phyloP scores from a whole-genome alignment of 2,113 vertebrate genomes.

The Apus apus region DNA sequence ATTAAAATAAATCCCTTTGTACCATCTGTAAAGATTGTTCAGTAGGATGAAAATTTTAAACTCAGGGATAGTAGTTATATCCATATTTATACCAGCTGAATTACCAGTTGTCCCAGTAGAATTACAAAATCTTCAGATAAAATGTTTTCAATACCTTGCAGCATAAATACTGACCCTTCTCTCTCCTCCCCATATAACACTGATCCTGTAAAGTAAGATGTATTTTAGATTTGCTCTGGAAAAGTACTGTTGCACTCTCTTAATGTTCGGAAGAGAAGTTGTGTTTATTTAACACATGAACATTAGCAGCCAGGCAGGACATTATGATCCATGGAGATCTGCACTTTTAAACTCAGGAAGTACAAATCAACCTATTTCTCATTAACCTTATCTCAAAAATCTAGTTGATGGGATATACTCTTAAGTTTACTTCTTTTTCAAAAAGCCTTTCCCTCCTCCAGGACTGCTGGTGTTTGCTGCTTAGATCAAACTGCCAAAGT shows the following conservation, averaged over 20 bases:
- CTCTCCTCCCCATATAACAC: not conserved
- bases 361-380: slow-evolving; percentile 57
- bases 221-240: not conserved
- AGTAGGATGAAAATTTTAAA: not conserved
- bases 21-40: not conserved
- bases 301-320: not conserved
- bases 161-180: not conserved
- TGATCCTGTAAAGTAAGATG: not conserved
- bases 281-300: not conserved
- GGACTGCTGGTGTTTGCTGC: not conserved
- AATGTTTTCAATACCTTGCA: not conserved
- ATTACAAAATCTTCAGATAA: not conserved
- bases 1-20: not conserved
- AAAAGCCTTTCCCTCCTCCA: not conserved
- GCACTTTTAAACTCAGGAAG: slow-evolving; percentile 61
- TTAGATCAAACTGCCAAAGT: slow-evolving; percentile 13
- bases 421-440: not conserved
- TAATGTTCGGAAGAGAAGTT: not conserved
- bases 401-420: not conserved
- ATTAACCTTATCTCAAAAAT: slow-evolving; percentile 58
- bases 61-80: not conserved
- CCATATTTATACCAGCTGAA: not conserved
- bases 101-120: not conserved
- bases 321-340: slow-evolving; percentile 9
- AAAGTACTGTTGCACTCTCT: not conserved